phyloP scores from a whole-genome alignment of 2,113 vertebrate species.

The Scytalopus superciliaris region DNA sequence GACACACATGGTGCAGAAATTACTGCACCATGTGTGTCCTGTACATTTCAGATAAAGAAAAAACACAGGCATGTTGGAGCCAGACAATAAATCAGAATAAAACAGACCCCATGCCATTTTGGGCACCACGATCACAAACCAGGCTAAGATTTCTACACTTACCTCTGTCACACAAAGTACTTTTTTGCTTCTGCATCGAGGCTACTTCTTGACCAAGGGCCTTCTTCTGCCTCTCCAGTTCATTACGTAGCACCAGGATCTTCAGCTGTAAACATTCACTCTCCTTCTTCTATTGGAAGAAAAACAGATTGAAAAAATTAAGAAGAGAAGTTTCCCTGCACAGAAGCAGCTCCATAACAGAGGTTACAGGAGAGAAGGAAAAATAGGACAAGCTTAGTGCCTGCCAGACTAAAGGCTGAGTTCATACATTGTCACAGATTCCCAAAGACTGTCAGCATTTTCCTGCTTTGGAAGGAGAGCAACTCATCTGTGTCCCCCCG shows the following conservation, averaged over 20 bases:
- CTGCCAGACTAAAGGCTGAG: not conserved
- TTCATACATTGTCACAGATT: not conserved
- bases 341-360: not conserved
- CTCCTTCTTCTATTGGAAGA: slow-evolving; percentile 87
- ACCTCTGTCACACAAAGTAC: slow-evolving; percentile 86
- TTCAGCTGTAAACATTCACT: slow-evolving; percentile 93
- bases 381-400: not conserved
- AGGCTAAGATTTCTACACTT: not conserved
- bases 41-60: not conserved
- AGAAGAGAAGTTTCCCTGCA: not conserved
- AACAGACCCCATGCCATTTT: not conserved
- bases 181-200: slow-evolving; percentile 83
- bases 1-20: not conserved
- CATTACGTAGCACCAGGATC: slow-evolving; percentile 88
- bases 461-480: not conserved
- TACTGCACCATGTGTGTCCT: not conserved
- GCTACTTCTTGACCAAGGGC: slow-evolving; percentile 86
- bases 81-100: not conserved
- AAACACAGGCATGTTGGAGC: not conserved
- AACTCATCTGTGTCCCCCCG: not conserved
- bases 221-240: slow-evolving; percentile 91
- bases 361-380: not conserved
- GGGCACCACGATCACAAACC: not conserved
- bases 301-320: not conserved
- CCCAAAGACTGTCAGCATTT: not conserved